A percentile compares a stretch with the other conserved stretches of the same genome.
phyloP scores from a whole-genome alignment of 92 coral and sea anemone species.

The Phenganax stokvisi region DNA sequence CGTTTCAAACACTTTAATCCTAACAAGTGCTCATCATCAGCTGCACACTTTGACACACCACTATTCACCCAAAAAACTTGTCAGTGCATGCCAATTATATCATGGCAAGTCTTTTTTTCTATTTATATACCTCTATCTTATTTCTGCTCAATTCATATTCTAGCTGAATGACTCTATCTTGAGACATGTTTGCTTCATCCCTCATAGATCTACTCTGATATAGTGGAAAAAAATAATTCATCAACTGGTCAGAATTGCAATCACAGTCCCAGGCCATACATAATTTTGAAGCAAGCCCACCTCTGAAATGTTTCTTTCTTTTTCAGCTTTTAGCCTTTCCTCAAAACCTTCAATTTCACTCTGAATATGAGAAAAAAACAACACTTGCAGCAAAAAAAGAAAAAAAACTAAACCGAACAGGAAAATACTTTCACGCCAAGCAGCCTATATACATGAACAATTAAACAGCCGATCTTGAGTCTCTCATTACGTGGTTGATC shows the following conservation, averaged over 20 bases:
- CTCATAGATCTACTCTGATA: conserved; percentile 18
- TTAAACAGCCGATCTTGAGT: too few species aligned
- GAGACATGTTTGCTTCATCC: conserved; percentile 29
- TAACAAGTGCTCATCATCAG: neutral
- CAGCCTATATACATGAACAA: too few species aligned
- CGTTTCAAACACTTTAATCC: neutral
- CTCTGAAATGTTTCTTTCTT: conserved; percentile 74
- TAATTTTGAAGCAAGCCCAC: conserved; percentile 51
- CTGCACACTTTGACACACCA: neutral
- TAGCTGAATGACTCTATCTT: conserved; percentile 32
- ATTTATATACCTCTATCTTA: conserved; percentile 43
- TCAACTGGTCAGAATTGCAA: neutral
- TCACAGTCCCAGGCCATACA: neutral
- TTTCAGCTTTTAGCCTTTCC: conserved; percentile 85
- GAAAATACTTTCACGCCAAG: too few species aligned
- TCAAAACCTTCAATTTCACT: conserved; percentile 87
- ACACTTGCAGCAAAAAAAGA: neutral
- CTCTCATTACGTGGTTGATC: too few species aligned
- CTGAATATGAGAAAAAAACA: conserved; percentile 37
- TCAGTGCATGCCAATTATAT: neutral
- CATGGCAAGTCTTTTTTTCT: neutral
- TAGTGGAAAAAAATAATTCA: neutral
- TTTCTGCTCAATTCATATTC: conserved; percentile 41
- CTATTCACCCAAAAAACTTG: neutral
- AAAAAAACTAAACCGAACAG: neutral